A percentile compares a stretch with the other conserved stretches of the same genome.
phyloP scores from a whole-genome alignment of 2,113 vertebrate species.

The Hypocryptadius cinnamomeus region DNA sequence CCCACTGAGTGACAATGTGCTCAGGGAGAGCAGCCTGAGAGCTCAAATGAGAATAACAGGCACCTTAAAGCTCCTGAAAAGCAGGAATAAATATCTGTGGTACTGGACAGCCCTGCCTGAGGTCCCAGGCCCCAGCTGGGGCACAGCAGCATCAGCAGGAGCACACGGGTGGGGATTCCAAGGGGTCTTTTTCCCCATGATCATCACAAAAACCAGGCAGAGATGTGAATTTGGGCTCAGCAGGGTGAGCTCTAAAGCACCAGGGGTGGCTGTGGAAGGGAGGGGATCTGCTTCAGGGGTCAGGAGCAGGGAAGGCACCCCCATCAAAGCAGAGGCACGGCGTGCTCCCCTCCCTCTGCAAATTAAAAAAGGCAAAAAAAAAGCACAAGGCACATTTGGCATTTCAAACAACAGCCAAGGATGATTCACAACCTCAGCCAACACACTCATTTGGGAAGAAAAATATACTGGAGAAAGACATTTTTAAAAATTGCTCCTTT shows the following conservation, averaged over 20 bases:
- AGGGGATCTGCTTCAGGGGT: rapidly evolving
- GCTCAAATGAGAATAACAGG: rapidly evolving
- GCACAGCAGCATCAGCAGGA: background rate
- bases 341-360: background rate
- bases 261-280: rapidly evolving
- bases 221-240: background rate
- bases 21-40: background rate
- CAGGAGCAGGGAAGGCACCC: background rate
- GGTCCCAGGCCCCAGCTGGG: background rate
- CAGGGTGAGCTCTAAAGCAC: background rate
- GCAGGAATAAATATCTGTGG: rapidly evolving
- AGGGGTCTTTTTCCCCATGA: rapidly evolving
- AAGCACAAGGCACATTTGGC: background rate
- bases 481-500: background rate
- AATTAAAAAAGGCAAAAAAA: background rate
- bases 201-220: background rate
- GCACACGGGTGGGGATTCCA: rapidly evolving
- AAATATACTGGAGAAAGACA: background rate
- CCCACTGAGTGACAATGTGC: rapidly evolving
- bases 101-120: background rate
- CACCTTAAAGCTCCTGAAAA: background rate
- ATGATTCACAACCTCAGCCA: constrained; percentile 24
- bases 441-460: background rate
- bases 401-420: background rate
- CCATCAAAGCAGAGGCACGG: background rate